Evolutionary conservation across 2,113 vertebrate genomes (phyloP), one percentile per base, ranked within the genome.

Genomic region (Nerophis ophidion): DNA sequence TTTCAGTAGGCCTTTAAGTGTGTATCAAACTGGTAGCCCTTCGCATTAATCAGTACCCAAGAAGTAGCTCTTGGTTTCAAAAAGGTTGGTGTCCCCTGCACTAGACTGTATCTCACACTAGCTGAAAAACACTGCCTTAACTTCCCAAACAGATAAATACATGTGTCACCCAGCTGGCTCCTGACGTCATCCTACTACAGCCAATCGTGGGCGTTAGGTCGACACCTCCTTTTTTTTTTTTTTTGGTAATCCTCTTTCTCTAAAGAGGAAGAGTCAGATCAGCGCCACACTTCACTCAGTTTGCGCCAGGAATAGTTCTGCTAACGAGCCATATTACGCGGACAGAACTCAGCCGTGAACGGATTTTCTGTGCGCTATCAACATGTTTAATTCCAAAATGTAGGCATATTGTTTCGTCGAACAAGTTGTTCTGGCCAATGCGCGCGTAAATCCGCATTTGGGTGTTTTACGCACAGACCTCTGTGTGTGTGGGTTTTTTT

Each of bases 111-210:
- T n/a, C n/a, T n/a, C n/a, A n/a, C n/a, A n/a, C 26, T 26, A 26
- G 26, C 4, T 26, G 26, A 26, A 26, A 26, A 26, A 26, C 17
- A 7, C n/a, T 10, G 44, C 50, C 12, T 64, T 63, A 53, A 63
- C 51, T 57, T 54, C 34, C 33, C 13, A 49, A 66, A 71, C 7
- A 55, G 55, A 60, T 46, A 38, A 56, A 69, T 53, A 48, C 48
- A 50, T 0, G 45, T 64, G 47, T 42, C 56, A 66, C 61, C 65
- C 66, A 50, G 36, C 19, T 57, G 19, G 7, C 15, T 15, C 2
- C 50, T 84, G 80, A 85, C 86, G 81, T 82, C 74, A 83, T 7
- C 46, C 60, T 63, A 77, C 80, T 77, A 81, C 72, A 82, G 57
- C 89, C 86, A 84, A 83, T 83, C 77, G 45, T 14, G 45, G 47